Base-by-base conservation (phyloP, 2,113 vertebrate genomes). In the Lasiurus borealis region DNA sequence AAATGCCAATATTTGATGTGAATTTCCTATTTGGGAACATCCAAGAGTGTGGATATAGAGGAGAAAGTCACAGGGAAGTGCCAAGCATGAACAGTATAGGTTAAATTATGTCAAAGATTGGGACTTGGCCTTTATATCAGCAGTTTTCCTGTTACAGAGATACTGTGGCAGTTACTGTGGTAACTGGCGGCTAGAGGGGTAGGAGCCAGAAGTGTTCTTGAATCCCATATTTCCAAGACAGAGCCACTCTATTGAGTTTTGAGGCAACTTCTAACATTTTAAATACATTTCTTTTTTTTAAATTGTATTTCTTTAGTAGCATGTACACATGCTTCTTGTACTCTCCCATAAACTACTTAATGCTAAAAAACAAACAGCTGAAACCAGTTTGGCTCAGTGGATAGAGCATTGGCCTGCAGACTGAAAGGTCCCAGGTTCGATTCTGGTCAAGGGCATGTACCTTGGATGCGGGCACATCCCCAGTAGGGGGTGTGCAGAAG, bases 111-210 rank as follows among this genome's bases (percentile, higher is more conserved):
- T 59, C 52, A 62, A 76, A 95, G 59, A 40, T 8, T 72, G 5
- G 64, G 21, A 78, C 31, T 23, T 90, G 34, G 19, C 16, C 59
- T 93, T 95, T 82, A 82, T 93, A 88, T 85, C 59, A 46, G 50
- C 27, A 69, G 72, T 4, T 59, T 88, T 48, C 84, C 52, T 88
- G 34, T 14, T 66, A 36, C n/a, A 31, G 6, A 69, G 31, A 9
- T n/a, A 29, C 12, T 40, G 16, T 23, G 21, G 66, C 46, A 84
- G 46, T 71, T 73, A 76, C 23, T 59, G 72, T 14, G 9, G 19
- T 92, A 44, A 44, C 57, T 80, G 64, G 50, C 23, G 64, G 57
- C 48, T 64, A 82, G 48, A 81, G 40, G n/a, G 25, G 34, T 5
- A 72, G n/a, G n/a, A 81, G 25, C 27, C 71, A 44, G 40, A 88